Base-by-base conservation (phyloP, 2,797 vertebrate genomes). In the Cyprinella venusta region DNA sequence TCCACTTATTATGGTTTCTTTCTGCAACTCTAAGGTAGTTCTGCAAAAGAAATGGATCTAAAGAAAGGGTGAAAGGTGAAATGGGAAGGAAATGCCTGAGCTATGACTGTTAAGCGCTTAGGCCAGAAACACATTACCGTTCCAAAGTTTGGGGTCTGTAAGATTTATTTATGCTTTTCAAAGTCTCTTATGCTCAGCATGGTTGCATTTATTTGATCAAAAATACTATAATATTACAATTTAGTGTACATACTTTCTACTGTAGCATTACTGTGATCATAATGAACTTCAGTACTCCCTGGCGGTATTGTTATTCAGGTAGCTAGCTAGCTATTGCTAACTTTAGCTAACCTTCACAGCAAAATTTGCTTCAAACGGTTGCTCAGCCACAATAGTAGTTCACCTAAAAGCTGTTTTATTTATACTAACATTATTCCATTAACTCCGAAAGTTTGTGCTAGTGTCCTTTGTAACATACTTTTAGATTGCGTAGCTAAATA, bases 1-100 rank as follows among this genome's bases (percentile, higher is more conserved):
- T 56, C 59, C 38, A 40, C 24, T 30, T 75, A 76, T 76, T 68
- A 59, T 71, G 1, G 48, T 78, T 86, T 81, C 85, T 77, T 54
- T 88, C 85, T 63, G 48, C 63, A 61, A 61, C 67, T 86, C 65
- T 76, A 64, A 70, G 75, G 74, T 67, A 56, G 42, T 26, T 48
- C 19, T 52, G 77, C 64, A 54, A 69, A 19, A 76, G 12, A 78
- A 52, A 78, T 13, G 40, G 68, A 76, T 21, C 63, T 69, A 78
- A 88, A 80, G 54, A 74, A 88, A 88, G 81, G 10, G 81, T 84
- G 81, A 78, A 52, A 71, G 69, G 76, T 38, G 59, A 38, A 65
- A 38, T 26, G 79, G 84, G 67, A 79, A 87, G 84, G 78, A 88
- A 83, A 84, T 78, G 65, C 56, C 48, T 84, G 30, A n/a, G 64